phyloP scores from a whole-genome alignment of 2,113 vertebrate genomes.

The Nansenia antarctica region DNA sequence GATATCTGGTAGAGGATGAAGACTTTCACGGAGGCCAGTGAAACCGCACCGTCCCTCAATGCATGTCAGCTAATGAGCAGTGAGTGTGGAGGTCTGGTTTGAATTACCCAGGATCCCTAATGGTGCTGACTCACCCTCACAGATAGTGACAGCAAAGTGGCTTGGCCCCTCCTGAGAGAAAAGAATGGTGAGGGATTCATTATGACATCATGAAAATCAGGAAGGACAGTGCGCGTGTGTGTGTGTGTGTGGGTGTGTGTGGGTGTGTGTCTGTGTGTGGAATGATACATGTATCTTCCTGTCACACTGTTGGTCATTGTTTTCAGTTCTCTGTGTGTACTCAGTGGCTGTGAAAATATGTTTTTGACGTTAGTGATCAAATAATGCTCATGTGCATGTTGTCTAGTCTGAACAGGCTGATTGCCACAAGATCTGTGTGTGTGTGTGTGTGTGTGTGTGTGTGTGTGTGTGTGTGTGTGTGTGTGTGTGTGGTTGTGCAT shows the following conservation, averaged over 20 bases:
- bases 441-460: not conserved
- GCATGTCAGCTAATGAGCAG: conserved; percentile 16
- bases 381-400: too few species aligned
- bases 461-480: not conserved
- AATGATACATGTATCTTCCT: too few species aligned
- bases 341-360: too few species aligned
- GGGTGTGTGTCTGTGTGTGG: not conserved
- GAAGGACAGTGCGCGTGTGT: too few species aligned
- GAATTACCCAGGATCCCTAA: not conserved
- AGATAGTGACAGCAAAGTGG: too few species aligned
- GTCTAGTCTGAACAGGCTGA: too few species aligned
- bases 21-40: not conserved
- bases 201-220: too few species aligned
- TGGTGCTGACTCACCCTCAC: not conserved
- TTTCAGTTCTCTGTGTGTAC: too few species aligned
- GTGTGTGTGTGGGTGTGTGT: not conserved
- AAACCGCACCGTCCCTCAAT: not conserved
- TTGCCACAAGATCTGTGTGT: not conserved
- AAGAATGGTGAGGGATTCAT: too few species aligned
- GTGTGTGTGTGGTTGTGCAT: not conserved
- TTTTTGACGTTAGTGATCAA: too few species aligned
- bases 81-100: not conserved
- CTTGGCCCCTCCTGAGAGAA: too few species aligned
- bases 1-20: too few species aligned
- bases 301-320: not conserved